These are phyloP conservation scores for Sycophaga agraensis DNA, from an alignment of 1,140 invertebrate species.

Conservation along the genomic window DNA sequence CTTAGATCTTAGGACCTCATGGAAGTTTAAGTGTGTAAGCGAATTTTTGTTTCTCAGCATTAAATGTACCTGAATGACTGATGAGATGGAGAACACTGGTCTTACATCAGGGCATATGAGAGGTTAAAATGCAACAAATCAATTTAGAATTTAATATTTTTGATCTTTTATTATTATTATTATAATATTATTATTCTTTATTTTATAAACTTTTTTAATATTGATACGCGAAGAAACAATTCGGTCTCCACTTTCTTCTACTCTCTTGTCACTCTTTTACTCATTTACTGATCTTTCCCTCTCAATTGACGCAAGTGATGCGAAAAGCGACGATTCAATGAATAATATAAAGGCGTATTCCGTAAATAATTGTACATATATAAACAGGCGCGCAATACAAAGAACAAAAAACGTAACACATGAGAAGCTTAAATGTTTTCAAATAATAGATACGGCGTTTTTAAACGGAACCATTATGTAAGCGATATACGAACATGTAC, in stretches of 20 bases:
- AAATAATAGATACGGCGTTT: background rate
- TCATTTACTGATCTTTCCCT: constrained; percentile 21
- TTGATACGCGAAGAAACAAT: background rate
- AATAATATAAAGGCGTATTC: background rate
- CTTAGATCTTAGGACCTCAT: constrained; percentile 9
- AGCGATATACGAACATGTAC: background rate
- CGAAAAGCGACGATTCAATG: constrained; percentile 1
- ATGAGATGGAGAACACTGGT: constrained; percentile 33
- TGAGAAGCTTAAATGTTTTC: background rate
- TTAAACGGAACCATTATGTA: constrained; percentile 15
- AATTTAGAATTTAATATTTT: constrained; percentile 17
- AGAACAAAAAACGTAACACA: background rate
- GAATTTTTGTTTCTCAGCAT: constrained; percentile 40
- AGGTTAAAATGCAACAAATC: too few relatives aligned
- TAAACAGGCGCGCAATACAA: constrained; percentile 6
- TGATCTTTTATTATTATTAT: constrained; percentile 20
- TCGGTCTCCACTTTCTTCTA: constrained; percentile 13
- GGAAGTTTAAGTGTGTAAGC: background rate
- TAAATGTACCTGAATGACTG: constrained; percentile 54
- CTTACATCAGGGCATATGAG: background rate
- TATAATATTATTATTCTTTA: too few relatives aligned
- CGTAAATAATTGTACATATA: constrained; percentile 3
- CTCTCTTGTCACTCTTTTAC: constrained; percentile 22
- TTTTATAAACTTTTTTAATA: constrained; percentile 25
- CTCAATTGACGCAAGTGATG: constrained; percentile 16